A percentile compares a stretch with the other conserved stretches of the same genome.
Evolutionary conservation across 2,888 invertebrate genomes (phyloP).

Genomic region (Tipula vernalis): DNA sequence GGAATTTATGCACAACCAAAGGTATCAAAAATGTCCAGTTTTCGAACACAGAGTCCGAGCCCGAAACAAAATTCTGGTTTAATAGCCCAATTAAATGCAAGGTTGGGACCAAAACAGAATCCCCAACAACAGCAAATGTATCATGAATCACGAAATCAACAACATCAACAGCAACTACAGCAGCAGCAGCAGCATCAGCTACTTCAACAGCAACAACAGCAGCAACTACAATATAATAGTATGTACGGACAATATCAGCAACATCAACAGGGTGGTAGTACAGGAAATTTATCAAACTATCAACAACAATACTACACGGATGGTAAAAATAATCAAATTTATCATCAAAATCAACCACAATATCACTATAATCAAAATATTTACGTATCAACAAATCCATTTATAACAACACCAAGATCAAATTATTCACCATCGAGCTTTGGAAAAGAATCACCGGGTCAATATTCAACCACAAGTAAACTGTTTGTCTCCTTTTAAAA

Average conservation of each 20-base stretch:
- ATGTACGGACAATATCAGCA: slow-evolving; percentile 16
- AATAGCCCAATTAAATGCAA: slow-evolving; percentile 35
- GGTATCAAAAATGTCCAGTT: slow-evolving; percentile 34
- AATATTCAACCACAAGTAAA: slow-evolving; percentile 22
- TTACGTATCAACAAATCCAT: slow-evolving; percentile 36
- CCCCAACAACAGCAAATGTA: slow-evolving; percentile 20
- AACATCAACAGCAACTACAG: slow-evolving; percentile 16
- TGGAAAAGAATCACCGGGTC: slow-evolving; percentile 19
- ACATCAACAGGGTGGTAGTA: slow-evolving; percentile 23
- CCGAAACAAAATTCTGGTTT: slow-evolving; percentile 34
- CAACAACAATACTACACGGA: slow-evolving; percentile 25
- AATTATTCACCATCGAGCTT: slow-evolving; percentile 26
- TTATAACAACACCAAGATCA: slow-evolving; percentile 26
- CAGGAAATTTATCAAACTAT: slow-evolving; percentile 19
- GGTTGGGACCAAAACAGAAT: slow-evolving; percentile 22
- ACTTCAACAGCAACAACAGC: slow-evolving; percentile 17
- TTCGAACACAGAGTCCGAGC: slow-evolving; percentile 30
- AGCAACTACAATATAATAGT: slow-evolving; percentile 9
- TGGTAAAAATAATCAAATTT: slow-evolving; percentile 36
- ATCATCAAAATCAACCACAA: slow-evolving; percentile 22
- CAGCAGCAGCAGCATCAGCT: slow-evolving; percentile 17
- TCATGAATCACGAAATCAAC: slow-evolving; percentile 15
- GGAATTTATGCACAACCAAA: slow-evolving; percentile 37
- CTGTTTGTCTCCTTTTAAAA: not conserved
- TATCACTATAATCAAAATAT: slow-evolving; percentile 28